Evolutionary conservation across 2,888 invertebrate genomes (phyloP).

Genomic region (Nasonia oneida): DNA sequence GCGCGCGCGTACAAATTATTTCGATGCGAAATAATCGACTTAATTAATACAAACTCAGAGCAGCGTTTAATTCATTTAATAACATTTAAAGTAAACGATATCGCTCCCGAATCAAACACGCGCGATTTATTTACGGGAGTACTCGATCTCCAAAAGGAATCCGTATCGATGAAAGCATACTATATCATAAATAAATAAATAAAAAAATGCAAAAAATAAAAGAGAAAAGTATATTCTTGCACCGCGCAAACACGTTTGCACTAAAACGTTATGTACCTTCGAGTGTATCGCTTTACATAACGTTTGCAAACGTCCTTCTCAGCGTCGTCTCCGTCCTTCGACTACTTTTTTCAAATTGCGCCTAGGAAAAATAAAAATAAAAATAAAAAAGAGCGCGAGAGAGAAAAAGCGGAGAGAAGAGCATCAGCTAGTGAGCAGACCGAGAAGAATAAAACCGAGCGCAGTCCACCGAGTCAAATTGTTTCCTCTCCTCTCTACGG

Average conservation of each 20-base stretch:
- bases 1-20: background rate
- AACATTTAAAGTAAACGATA: background rate
- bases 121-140: too few relatives aligned
- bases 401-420: background rate
- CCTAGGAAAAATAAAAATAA: background rate
- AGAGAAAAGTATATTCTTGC: background rate
- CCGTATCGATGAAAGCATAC: background rate
- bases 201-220: background rate
- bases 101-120: too few relatives aligned
- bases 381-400: background rate
- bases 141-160: background rate
- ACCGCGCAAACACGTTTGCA: background rate
- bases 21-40: background rate
- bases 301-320: constrained; percentile 6
- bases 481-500: constrained; percentile 5
- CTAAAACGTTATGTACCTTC: constrained; percentile 32
- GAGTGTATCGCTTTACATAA: constrained; percentile 31
- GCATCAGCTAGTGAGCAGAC: background rate
- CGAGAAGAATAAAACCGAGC: background rate
- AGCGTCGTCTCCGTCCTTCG: constrained; percentile 25
- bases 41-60: background rate
- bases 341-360: constrained; percentile 33
- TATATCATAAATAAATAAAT: background rate
- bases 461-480: constrained; percentile 26
- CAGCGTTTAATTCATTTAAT: background rate